These are phyloP conservation scores for Phoxinus phoxinus DNA, from an alignment of 2,113 vertebrate species.

Conservation along the genomic window DNA sequence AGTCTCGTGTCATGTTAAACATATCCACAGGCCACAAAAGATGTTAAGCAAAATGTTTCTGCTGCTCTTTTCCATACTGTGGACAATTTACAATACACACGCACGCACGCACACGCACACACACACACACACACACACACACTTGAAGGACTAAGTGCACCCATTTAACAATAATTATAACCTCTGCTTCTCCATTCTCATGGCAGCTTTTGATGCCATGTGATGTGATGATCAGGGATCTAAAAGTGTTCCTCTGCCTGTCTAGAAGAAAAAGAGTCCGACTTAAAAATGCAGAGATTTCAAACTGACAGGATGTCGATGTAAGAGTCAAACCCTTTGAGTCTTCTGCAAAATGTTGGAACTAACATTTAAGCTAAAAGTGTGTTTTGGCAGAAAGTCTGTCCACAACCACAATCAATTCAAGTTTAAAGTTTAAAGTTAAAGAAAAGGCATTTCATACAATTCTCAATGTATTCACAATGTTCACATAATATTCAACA, in stretches of 20 bases:
- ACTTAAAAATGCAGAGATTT: not conserved
- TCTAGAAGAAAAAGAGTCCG: not conserved
- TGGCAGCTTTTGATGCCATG: not conserved
- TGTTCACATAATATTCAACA: no score
- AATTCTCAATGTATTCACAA: not conserved
- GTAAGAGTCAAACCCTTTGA: not conserved
- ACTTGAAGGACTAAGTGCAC: slow-evolving; percentile 8
- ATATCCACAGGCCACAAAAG: not conserved
- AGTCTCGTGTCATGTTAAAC: not conserved
- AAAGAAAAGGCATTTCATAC: not conserved
- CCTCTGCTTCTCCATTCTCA: not conserved
- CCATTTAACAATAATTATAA: not conserved
- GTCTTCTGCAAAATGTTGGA: slow-evolving; percentile 25
- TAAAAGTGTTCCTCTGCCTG: not conserved
- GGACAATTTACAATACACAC: not conserved
- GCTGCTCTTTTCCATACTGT: not conserved
- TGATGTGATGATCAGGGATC: slow-evolving; percentile 21
- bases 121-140: slow-evolving; percentile 26
- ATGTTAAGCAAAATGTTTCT: not conserved
- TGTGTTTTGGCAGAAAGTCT: not conserved
- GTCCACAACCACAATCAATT: not conserved
- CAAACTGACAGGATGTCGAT: not conserved
- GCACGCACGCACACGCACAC: not conserved
- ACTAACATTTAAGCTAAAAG: slow-evolving; percentile 25
- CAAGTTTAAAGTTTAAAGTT: not conserved